Evolutionary conservation across 2,113 vertebrate species (phyloP).

Genomic region (Pseudopodoces humilis): DNA sequence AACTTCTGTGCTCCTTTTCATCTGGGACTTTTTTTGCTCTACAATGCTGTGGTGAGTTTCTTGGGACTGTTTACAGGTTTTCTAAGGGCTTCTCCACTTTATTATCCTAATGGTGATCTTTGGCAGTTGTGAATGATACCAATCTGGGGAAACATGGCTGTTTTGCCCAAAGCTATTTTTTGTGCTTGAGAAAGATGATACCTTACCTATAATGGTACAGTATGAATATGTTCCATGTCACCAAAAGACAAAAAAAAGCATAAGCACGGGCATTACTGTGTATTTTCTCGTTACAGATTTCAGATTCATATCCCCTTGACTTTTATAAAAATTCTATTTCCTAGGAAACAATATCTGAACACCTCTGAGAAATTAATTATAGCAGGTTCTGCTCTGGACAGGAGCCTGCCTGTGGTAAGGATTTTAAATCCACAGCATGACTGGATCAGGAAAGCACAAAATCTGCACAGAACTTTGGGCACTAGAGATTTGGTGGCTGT

Average conservation of each 20-base stretch:
- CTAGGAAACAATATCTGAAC: not conserved
- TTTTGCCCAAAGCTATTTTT: conserved; percentile 19
- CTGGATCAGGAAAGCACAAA: not conserved
- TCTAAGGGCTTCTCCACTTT: not conserved
- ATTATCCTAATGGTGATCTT: not conserved
- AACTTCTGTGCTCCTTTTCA: not conserved
- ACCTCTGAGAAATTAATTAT: not conserved
- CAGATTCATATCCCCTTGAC: not conserved
- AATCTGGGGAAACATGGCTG: not conserved
- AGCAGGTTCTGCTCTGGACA: not conserved
- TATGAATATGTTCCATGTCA: not conserved
- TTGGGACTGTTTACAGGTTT: not conserved
- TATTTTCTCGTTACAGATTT: conserved; percentile 27
- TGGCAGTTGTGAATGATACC: not conserved
- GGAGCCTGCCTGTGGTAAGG: not conserved
- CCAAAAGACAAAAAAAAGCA: not conserved
- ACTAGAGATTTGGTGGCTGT: not conserved
- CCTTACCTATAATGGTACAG: not conserved
- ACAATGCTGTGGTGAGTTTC: not conserved
- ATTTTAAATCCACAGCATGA: not conserved
- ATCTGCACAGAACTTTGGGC: not conserved
- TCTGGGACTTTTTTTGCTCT: not conserved
- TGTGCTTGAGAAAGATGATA: not conserved
- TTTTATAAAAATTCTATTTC: not conserved
- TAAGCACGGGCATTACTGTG: not conserved